Conservation (phyloP, 2,797 vertebrate genomes). For the Leptatherina wallacei region DNA sequence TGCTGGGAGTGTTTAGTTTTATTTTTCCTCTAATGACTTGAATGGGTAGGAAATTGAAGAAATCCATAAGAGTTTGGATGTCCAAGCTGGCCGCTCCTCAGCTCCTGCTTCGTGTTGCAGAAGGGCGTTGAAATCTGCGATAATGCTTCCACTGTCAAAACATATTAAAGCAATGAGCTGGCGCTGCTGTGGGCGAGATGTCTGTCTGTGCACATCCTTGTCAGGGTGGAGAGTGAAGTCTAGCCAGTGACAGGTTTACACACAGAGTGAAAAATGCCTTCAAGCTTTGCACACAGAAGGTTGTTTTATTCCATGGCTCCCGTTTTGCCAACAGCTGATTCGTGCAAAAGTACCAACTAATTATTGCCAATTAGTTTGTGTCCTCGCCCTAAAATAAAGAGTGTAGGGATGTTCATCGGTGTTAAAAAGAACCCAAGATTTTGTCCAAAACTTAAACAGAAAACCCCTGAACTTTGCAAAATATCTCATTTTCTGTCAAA, state of each 20-base stretch:
- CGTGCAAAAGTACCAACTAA: slow-evolving; percentile 19
- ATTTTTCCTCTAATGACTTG: too few species aligned
- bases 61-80: slow-evolving; percentile 10
- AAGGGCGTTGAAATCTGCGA: slow-evolving; percentile 63
- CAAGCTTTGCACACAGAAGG: slow-evolving; percentile 14
- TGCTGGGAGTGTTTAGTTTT: too few species aligned
- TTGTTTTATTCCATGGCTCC: slow-evolving; percentile 10
- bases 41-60: too few species aligned
- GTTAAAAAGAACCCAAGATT: not conserved
- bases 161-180: slow-evolving; percentile 69
- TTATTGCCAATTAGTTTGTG: slow-evolving; percentile 30
- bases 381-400: slow-evolving; percentile 20
- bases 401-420: not conserved
- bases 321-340: slow-evolving; percentile 29
- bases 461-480: not conserved
- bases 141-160: slow-evolving; percentile 69
- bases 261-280: slow-evolving; percentile 19
- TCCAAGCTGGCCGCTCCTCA: slow-evolving; percentile 25
- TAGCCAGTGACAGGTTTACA: slow-evolving; percentile 52
- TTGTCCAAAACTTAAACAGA: not conserved
- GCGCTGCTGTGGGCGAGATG: slow-evolving; percentile 69
- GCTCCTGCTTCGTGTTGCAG: slow-evolving; percentile 59
- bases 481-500: slow-evolving; percentile 10
- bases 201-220: slow-evolving; percentile 52
- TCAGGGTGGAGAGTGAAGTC: slow-evolving; percentile 60